A percentile compares a stretch with the other conserved stretches of the same genome.
Conservation (phyloP, 2,797 vertebrate genomes). For the Picus viridis region DNA sequence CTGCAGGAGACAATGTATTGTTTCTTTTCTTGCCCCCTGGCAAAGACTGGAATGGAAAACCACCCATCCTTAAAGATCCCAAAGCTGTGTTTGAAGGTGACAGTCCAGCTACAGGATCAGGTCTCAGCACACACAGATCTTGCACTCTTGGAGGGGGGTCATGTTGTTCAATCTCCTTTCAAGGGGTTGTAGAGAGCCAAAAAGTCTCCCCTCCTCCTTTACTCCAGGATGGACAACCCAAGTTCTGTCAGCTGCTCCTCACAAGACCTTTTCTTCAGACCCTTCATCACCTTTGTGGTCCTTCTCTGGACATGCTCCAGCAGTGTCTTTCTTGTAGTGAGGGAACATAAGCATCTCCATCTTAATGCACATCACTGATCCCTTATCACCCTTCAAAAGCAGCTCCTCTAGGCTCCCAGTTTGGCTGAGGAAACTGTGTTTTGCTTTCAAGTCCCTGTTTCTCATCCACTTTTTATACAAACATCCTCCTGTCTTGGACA, state of each 20-base stretch:
- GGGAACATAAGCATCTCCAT: neutral
- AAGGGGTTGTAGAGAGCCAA: no score
- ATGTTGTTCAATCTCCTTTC: neutral
- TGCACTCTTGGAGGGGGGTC: neutral
- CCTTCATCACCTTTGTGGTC: no score
- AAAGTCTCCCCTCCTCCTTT: no score
- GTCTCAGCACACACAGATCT: neutral
- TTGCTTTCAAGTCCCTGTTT: neutral
- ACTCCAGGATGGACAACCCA: no score
- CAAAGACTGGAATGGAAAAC: neutral
- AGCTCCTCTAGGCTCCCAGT: neutral
- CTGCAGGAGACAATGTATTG: neutral
- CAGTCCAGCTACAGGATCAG: neutral
- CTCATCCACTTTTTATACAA: neutral
- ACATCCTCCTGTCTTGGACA: neutral
- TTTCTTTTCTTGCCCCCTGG: neutral
- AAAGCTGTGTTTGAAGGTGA: neutral
- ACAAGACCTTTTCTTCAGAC: no score
- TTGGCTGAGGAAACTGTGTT: neutral
- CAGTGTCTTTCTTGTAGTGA: no score
- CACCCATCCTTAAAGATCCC: neutral
- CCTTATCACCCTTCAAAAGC: neutral
- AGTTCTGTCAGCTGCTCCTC: no score
- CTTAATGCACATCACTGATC: neutral
- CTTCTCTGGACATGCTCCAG: no score